A percentile compares a stretch with the other conserved stretches of the same genome.
Evolutionary conservation across 2,113 vertebrate genomes (phyloP).

Genomic region (Hyla sarda): DNA sequence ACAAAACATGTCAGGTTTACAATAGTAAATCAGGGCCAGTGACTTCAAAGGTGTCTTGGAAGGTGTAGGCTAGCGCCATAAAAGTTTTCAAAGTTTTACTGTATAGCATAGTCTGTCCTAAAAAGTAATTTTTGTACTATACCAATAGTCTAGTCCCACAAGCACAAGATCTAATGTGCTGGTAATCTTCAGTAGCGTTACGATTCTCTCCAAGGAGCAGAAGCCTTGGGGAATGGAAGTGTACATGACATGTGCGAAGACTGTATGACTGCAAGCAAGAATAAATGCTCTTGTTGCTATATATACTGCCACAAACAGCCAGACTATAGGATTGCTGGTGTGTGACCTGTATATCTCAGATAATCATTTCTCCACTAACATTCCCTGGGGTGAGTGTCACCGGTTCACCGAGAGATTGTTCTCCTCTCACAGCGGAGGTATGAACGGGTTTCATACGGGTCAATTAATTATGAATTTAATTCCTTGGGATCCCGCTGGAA

Average conservation of each 20-base stretch:
- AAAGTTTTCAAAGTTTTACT: no score
- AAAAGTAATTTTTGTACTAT: neutral
- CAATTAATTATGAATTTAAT: constrained; percentile 56
- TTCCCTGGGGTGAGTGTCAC: constrained; percentile 20
- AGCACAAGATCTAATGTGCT: neutral
- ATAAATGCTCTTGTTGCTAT: constrained; percentile 19
- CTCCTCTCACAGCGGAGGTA: constrained; percentile 23
- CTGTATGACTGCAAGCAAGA: constrained; percentile 32
- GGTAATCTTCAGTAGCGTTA: neutral
- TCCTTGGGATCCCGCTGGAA: constrained; percentile 17
- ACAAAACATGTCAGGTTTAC: no score
- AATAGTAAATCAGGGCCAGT: no score
- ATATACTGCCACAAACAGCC: constrained; percentile 23
- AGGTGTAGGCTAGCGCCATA: no score
- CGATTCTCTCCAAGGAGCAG: constrained; percentile 1
- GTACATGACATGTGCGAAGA: constrained; percentile 28
- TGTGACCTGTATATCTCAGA: constrained; percentile 50
- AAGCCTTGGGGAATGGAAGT: constrained; percentile 40
- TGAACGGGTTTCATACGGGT: constrained; percentile 46
- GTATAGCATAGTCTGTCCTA: no score
- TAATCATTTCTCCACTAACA: constrained; percentile 56
- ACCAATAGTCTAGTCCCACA: neutral
- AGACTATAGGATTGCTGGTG: constrained; percentile 40
- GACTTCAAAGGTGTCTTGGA: no score
- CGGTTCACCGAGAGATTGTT: constrained; percentile 44